These are phyloP conservation scores for Phyllostomus discolor DNA, from an alignment of 2,113 vertebrate species.

Conservation along the genomic window DNA sequence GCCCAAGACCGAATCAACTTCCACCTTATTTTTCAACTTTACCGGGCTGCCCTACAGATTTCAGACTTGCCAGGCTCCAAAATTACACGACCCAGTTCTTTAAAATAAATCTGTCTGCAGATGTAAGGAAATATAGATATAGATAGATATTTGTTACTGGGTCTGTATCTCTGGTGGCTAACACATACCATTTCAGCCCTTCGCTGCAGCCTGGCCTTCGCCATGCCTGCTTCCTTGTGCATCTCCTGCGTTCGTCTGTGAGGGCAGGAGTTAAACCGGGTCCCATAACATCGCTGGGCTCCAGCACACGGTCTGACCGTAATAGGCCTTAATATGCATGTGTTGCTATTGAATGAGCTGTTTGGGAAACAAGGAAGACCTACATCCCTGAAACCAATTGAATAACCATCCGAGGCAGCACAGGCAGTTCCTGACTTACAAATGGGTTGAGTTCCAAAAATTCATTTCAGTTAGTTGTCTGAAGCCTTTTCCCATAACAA, in stretches of 20 bases:
- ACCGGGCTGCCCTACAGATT: not conserved
- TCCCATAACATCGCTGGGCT: not conserved
- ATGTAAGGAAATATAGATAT: not conserved
- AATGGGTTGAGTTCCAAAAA: slow-evolving; percentile 58
- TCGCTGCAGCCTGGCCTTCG: not conserved
- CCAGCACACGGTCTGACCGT: not conserved
- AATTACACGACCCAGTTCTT: not conserved
- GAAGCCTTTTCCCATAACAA: slow-evolving; percentile 56
- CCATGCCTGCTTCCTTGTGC: too few relatives aligned
- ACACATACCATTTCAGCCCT: not conserved
- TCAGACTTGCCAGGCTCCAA: not conserved
- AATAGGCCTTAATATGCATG: not conserved
- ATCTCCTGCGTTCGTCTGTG: not conserved
- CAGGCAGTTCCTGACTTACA: slow-evolving; percentile 37
- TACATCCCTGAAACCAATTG: not conserved
- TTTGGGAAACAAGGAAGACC: slow-evolving; percentile 47
- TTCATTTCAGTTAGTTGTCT: slow-evolving; percentile 53
- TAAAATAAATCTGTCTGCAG: not conserved
- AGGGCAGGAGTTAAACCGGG: not conserved
- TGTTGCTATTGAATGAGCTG: slow-evolving; percentile 24
- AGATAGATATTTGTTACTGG: too few relatives aligned
- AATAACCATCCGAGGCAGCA: not conserved
- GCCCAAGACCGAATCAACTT: not conserved
- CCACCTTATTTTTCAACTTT: not conserved
- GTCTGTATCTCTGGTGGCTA: not conserved